Evolutionary conservation across 2,113 vertebrate genomes (phyloP), one percentile per base, ranked within the genome.

Genomic region (Plestiodon gilberti): DNA sequence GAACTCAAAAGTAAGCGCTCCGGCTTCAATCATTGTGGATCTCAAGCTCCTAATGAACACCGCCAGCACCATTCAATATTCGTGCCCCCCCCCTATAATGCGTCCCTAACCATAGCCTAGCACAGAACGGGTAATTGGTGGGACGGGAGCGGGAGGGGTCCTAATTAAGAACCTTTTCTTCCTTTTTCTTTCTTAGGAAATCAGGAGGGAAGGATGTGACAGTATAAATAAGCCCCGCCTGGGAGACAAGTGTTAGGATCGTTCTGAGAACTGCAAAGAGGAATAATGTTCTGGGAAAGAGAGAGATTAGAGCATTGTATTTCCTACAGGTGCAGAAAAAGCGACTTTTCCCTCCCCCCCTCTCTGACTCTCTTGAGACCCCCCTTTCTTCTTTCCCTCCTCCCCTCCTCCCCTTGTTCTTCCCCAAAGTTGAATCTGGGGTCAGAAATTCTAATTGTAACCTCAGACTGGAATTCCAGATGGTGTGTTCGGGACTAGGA

Each of bases 391-490:
- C 59, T 59, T 28, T 6, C 1, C 25, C 30, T 2, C 8, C 3
- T 6, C 6, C 59, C 43, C n/a, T 33, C 73, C 43, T 28, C 10
- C 9, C 22, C 2, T 3, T 23, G 48, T 82, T 90, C 90, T 90
- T 92, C 90, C 76, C 84, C 93, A 97, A 97, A 98, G 96, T 96
- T 97, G 95, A 98, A 96, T 96, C 85, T 89, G 92, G 95, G 97
- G 97, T 97, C 96, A 97, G 92, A 86, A 89, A 95, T 91, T 92
- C 96, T 96, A 90, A 90, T 95, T 95, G 93, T 96, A 97, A 96
- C 94, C 96, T 93, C 95, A 95, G 96, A 97, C 95, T 95, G 96
- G 94, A 96, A 96, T 97, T 97, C 97, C 97, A 97, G 97, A 97
- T 97, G 97, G 95, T 91, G 88, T 83, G 96, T 96, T 96, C 96